Conservation (phyloP, 2,888 invertebrate species). For the Chorisops tibialis region DNA sequence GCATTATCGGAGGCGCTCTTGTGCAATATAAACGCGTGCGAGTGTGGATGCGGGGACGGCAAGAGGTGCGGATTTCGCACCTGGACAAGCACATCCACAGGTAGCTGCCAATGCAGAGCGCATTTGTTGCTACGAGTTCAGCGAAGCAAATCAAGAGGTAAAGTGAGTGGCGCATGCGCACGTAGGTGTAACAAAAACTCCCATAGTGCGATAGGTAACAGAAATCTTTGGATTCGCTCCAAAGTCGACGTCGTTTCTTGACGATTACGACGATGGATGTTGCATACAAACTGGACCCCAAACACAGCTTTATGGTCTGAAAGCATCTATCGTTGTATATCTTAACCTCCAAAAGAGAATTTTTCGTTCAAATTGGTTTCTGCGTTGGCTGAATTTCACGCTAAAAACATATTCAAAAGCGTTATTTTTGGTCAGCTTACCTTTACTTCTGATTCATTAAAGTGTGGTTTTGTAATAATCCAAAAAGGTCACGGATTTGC, state of each 20-base stretch:
- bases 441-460: conserved; percentile 18
- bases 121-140: too few species aligned
- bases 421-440: background rate
- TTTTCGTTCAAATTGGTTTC: too few species aligned
- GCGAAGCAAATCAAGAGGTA: conserved; percentile 8
- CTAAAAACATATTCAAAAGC: conserved; percentile 3
- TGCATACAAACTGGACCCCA: background rate
- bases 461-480: conserved; percentile 8
- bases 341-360: conserved; percentile 7
- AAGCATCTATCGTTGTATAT: background rate
- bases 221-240: background rate
- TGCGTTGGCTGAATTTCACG: conserved; percentile 14
- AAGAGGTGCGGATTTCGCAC: conserved; percentile 18
- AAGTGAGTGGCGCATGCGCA: conserved; percentile 19
- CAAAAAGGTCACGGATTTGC: conserved; percentile 1
- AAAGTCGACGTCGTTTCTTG: background rate
- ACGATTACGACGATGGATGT: background rate
- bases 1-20: conserved; percentile 6
- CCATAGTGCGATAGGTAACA: background rate
- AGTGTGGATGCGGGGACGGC: background rate
- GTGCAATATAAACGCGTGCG: background rate
- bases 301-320: background rate
- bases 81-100: conserved; percentile 9
- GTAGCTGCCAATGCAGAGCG: conserved; percentile 1
- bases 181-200: conserved; percentile 2